Evolutionary conservation across 1,140 invertebrate species (phyloP).

Genomic region (Leptonema lineaticorne): DNA sequence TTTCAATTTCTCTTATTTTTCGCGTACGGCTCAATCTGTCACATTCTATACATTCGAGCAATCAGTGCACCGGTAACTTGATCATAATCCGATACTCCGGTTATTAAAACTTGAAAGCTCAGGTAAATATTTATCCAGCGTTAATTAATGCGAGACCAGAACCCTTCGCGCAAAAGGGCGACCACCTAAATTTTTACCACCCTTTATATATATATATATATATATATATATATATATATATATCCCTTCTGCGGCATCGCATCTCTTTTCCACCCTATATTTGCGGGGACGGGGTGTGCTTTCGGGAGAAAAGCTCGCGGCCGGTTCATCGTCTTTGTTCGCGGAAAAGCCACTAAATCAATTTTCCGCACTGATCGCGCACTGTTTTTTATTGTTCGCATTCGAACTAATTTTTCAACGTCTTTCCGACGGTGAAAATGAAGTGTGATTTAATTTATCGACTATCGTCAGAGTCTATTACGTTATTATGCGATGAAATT

Average conservation of each 20-base stretch:
- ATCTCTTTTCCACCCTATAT: too few species aligned
- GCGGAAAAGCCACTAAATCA: not conserved
- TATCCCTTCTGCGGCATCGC: too few species aligned
- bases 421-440: not conserved
- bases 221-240: too few species aligned
- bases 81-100: slow-evolving; percentile 38
- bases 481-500: not conserved
- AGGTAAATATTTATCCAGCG: slow-evolving; percentile 37
- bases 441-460: not conserved
- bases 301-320: too few species aligned
- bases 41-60: not conserved
- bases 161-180: not conserved
- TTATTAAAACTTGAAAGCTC: slow-evolving; percentile 40
- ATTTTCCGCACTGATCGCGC: not conserved
- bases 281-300: too few species aligned
- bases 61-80: slow-evolving; percentile 26
- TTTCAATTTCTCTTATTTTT: not conserved
- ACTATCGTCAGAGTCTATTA: not conserved
- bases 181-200: not conserved
- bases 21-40: slow-evolving; percentile 4
- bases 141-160: slow-evolving; percentile 33
- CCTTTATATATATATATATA: too few species aligned
- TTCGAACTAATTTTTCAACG: not conserved
- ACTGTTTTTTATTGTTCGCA: not conserved
- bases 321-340: not conserved